Percentiles rank a stretch among this genome's conserved stretches.
These are phyloP conservation scores for Drosophila kikkawai DNA, from an alignment of 1,140 invertebrate species.

Conservation along the genomic window DNA sequence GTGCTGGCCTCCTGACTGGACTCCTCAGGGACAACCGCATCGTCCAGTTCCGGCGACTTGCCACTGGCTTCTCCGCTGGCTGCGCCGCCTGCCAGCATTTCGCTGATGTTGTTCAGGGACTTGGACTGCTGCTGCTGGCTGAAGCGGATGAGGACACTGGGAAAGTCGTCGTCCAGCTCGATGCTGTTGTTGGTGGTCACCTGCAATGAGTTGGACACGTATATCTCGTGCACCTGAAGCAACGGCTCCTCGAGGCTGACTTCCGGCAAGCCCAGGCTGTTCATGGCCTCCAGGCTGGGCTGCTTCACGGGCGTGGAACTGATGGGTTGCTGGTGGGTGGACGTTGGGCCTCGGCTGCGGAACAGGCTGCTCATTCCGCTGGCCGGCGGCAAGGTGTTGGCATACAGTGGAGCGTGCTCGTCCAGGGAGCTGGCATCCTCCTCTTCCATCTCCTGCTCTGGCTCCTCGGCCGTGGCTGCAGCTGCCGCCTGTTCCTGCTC, in stretches of 20 bases:
- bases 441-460: slow-evolving; percentile 41
- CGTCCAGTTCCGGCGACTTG: not conserved
- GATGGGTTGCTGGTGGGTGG: slow-evolving; percentile 4
- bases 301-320: slow-evolving; percentile 68
- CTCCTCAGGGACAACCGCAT: not conserved
- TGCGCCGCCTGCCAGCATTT: slow-evolving; percentile 44
- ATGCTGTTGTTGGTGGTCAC: slow-evolving; percentile 76
- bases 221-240: slow-evolving; percentile 73
- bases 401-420: slow-evolving; percentile 72
- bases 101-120: slow-evolving; percentile 79
- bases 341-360: slow-evolving; percentile 1
- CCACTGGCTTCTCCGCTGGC: not conserved
- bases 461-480: not conserved
- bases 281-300: slow-evolving; percentile 79
- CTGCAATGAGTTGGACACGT: slow-evolving; percentile 77
- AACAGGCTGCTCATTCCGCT: slow-evolving; percentile 49
- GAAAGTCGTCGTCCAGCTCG: slow-evolving; percentile 66
- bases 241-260: slow-evolving; percentile 54
- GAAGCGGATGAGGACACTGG: slow-evolving; percentile 65
- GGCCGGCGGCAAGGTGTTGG: slow-evolving; percentile 65
- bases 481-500: slow-evolving; percentile 10
- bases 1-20: slow-evolving; percentile 12
- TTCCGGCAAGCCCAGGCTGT: slow-evolving; percentile 75
- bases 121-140: slow-evolving; percentile 80
- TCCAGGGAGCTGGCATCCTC: slow-evolving; percentile 68